These are phyloP conservation scores for Enchytraeus crypticus DNA, from an alignment of 2,888 invertebrate species.

Conservation along the genomic window DNA sequence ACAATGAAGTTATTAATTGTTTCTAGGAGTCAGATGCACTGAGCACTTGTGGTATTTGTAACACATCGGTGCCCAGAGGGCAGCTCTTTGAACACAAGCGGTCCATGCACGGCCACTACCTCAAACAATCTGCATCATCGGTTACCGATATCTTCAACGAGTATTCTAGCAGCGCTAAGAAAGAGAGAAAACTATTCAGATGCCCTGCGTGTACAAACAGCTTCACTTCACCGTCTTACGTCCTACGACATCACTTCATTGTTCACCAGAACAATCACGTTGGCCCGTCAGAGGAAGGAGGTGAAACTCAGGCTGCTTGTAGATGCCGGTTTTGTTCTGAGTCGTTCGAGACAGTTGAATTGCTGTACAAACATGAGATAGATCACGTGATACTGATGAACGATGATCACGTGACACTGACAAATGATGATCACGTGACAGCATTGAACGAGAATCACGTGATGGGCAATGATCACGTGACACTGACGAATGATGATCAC, in stretches of 20 bases:
- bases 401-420: too few species aligned
- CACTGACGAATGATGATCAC: too few species aligned
- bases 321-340: background rate
- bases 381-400: background rate
- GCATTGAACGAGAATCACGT: too few species aligned
- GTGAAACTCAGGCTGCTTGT: background rate
- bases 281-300: background rate
- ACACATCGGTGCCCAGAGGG: background rate
- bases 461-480: too few species aligned
- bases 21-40: background rate
- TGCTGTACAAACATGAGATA: background rate
- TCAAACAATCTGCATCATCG: background rate
- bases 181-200: background rate
- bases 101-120: conserved; percentile 1
- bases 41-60: conserved; percentile 10
- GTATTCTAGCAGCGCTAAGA: background rate
- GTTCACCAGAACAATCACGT: background rate
- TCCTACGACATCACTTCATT: conserved; percentile 6
- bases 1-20: background rate
- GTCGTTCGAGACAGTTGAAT: background rate
- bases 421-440: too few species aligned
- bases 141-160: background rate
- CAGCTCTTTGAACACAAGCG: conserved; percentile 12
- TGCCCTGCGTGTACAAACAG: conserved; percentile 8
- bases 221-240: conserved; percentile 5